These are phyloP conservation scores for Bombus confusus DNA, from an alignment of 1,140 invertebrate genomes.

Conservation along the genomic window DNA sequence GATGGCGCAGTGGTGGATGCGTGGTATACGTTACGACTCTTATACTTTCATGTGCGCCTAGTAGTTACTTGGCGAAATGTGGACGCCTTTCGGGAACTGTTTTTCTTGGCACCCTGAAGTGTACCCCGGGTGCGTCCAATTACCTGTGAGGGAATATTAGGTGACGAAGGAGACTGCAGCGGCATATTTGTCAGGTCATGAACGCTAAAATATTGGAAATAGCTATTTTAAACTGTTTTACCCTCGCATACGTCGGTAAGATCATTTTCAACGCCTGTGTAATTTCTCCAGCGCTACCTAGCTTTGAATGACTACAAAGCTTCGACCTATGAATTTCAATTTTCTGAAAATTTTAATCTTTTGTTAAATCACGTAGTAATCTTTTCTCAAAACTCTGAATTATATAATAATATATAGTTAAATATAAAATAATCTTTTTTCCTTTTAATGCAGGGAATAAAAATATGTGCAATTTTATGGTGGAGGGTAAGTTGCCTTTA, in stretches of 20 bases:
- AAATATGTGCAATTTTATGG: not conserved
- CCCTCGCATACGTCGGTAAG: slow-evolving; percentile 2
- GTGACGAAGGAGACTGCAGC: slow-evolving; percentile 6
- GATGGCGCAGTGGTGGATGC: not conserved
- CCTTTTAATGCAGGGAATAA: not conserved
- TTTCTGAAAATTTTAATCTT: not conserved
- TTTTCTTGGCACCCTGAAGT: slow-evolving; percentile 74
- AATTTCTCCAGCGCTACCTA: no score
- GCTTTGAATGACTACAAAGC: no score
- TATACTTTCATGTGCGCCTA: slow-evolving; percentile 65
- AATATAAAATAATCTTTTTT: not conserved
- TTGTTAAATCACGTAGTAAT: not conserved
- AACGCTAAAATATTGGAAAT: not conserved
- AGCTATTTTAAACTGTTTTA: slow-evolving; percentile 5
- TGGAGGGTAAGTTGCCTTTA: not conserved
- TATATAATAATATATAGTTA: not conserved
- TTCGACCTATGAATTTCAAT: no score
- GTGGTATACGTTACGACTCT: not conserved
- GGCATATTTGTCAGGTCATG: not conserved
- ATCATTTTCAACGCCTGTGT: not conserved
- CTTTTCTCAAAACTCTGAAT: not conserved
- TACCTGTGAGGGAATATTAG: slow-evolving; percentile 46
- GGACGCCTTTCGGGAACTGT: slow-evolving; percentile 79
- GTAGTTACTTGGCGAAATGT: slow-evolving; percentile 79
- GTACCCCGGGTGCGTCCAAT: slow-evolving; percentile 57